Base-by-base conservation (phyloP, 1,140 invertebrate genomes). In the Euura saliciscinereae region DNA sequence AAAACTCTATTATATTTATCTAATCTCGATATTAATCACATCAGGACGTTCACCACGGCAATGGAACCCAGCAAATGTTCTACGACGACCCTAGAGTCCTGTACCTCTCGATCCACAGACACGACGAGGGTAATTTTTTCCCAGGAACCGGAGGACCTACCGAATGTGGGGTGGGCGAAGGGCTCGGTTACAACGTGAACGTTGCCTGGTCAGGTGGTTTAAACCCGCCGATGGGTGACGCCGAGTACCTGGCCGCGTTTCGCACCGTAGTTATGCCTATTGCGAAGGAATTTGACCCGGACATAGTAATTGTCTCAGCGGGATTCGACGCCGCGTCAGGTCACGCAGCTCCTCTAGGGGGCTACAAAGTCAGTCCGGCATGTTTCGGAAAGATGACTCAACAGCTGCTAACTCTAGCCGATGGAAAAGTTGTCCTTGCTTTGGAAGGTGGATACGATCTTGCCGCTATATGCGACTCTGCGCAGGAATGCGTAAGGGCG, bases 61-160 rank as follows among this genome's bases (percentile, higher is more conserved):
- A 99, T 89, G 98, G 98, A 66, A 99, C 98, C 43, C 98, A 99
- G 87, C 96, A 99, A 84, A 97, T 98, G 87, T 99, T 99, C 88
- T 99, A 99, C 87, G 93, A 97, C 82, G 98, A 99, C 87, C 94
- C 96, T 28, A 91, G 94, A 80, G 95, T 99, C 76, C 89, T 99
- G 76, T 99, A 99, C 86, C 91, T 99, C 77, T 99, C 97, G 76
- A 93, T 99, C 83, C 98, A 99, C 91, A 94, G 98, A 77, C 98
- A 99, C 90, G 99, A 99, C 89, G 97, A 99, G 86, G 98, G 98
- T 67, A 99, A 99, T 88, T 99, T 99, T 89, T 99, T 99, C 90
- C 99, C 98, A 43, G 99, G 98, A 71, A 99, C 98, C 8, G 98
- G 98, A 46, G 95, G 94, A 65, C 93, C 94, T 45, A 93, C 91